These are phyloP conservation scores for Sericinus montela DNA, from an alignment of 2,888 invertebrate genomes.

Conservation along the genomic window DNA sequence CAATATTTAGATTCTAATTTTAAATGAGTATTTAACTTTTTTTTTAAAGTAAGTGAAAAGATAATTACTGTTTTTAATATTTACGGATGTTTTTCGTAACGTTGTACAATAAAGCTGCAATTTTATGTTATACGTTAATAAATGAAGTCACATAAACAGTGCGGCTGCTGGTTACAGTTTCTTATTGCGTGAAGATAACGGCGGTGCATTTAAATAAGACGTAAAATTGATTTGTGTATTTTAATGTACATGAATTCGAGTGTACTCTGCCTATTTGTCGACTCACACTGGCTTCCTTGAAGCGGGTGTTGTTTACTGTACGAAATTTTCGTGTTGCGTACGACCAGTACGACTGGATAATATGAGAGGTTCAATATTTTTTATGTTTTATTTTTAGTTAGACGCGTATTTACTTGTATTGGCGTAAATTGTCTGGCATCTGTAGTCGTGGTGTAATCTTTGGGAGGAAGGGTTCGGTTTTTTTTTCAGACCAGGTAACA, in stretches of 20 bases:
- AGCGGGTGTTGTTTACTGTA: not conserved
- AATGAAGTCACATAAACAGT: conserved; percentile 1
- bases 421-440: no score
- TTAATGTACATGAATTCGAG: not conserved
- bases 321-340: not conserved
- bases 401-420: no score
- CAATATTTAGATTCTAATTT: no score
- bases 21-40: no score
- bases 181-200: conserved; percentile 4
- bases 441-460: no score
- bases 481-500: no score
- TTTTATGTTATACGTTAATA: conserved; percentile 3
- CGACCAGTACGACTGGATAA: not conserved
- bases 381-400: no score
- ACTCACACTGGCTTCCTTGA: conserved; percentile 2
- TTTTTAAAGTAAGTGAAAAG: no score
- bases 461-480: no score
- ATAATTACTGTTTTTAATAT: not conserved
- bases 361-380: not conserved
- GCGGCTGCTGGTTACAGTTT: not conserved
- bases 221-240: conserved; percentile 16
- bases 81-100: not conserved
- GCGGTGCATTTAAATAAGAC: conserved; percentile 14
- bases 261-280: conserved; percentile 6
- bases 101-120: not conserved